Evolutionary conservation across 1,140 invertebrate genomes (phyloP), one percentile per base, ranked within the genome.

Genomic region (Drosophila ogumai): DNA sequence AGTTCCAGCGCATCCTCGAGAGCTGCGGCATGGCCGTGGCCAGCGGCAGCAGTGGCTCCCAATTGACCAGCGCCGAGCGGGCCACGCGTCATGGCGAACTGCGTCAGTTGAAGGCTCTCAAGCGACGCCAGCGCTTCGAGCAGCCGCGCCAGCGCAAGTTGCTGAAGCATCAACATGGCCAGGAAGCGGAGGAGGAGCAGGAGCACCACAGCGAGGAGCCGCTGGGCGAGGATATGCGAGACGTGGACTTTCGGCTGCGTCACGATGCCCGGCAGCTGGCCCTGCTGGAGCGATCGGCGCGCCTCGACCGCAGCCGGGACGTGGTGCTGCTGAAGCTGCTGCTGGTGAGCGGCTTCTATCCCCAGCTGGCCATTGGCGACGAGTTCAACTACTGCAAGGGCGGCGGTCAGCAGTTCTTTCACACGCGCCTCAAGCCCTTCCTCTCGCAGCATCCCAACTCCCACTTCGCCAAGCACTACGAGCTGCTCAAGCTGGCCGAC

Each of bases 311-410:
- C 67, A 95, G 96, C 52, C 95, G 96, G 65, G 98, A 99, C 92
- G 93, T 99, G n/a, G 95, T 96, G 55, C 95, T 98, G 93, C 92
- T 98, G 12, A 98, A 99, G 94, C 91, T 99, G 36, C 97, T 99
- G 65, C 93, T 99, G 3, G 96, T 96, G 76, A 96, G 97, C 93
- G 98, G 98, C 8, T 93, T 99, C 19, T 99, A 99, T 93, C 98
- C 98, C 9, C 98, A 99, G 93, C 94, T 99, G 55, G 97, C 98
- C 6, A 94, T 98, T 44, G 95, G 97, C 13, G 98, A 99, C 93
- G 97, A 98, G 82, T 97, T 96, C 82, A 99, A 99, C 93, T 96
- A 97, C 84, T 98, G 96, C 86, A 99, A 98, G 94, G 81, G 87
- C 32, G 95, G 95, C 17, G 95, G 95, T n/a, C 98, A 99, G 77